Evolutionary conservation across 2,888 invertebrate genomes (phyloP).

Genomic region (Ryuthela nishihirai): DNA sequence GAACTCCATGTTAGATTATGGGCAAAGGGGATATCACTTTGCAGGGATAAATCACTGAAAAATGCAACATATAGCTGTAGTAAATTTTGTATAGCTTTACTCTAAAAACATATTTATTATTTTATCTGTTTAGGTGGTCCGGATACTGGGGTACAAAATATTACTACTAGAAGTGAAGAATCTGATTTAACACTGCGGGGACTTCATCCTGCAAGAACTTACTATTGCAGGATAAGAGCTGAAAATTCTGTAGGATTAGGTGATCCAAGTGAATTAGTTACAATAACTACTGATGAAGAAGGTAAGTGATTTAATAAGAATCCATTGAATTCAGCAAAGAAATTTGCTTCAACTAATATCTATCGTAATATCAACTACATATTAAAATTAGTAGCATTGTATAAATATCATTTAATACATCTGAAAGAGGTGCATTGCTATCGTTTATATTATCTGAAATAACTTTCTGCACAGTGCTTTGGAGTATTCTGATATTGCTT

Average conservation of each 20-base stretch:
- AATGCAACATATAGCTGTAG: not conserved
- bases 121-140: conserved; percentile 15
- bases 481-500: too few species aligned
- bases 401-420: too few species aligned
- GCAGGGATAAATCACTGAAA: too few species aligned
- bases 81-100: not conserved
- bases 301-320: conserved; percentile 42
- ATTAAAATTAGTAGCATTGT: too few species aligned
- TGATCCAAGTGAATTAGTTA: conserved; percentile 45
- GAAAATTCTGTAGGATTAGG: conserved; percentile 49
- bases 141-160: conserved; percentile 45
- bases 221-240: conserved; percentile 48
- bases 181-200: conserved; percentile 52
- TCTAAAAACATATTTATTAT: not conserved
- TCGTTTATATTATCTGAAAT: too few species aligned
- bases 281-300: conserved; percentile 48
- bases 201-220: conserved; percentile 48
- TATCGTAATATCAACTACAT: too few species aligned
- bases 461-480: too few species aligned
- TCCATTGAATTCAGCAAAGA: too few species aligned
- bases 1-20: too few species aligned
- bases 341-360: too few species aligned
- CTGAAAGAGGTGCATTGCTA: too few species aligned
- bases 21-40: too few species aligned
- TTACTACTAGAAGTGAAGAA: conserved; percentile 48